Conservation (phyloP, 2,888 invertebrate genomes). For the Stratiomys singularior region DNA sequence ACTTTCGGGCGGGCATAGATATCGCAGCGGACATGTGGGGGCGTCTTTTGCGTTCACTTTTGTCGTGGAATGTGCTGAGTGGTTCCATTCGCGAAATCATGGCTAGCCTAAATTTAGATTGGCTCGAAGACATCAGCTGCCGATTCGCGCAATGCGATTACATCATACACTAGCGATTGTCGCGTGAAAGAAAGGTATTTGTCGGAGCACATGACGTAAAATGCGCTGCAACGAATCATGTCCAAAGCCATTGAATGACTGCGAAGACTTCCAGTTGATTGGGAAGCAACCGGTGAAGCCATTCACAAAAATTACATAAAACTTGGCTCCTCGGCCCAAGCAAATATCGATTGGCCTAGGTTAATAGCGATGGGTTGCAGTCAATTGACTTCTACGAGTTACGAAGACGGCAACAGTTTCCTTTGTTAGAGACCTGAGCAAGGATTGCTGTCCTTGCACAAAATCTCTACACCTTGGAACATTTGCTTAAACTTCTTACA, state of each 20-base stretch:
- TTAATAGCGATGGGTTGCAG: background rate
- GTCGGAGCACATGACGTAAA: no score
- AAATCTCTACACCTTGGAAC: no score
- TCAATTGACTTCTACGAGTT: background rate
- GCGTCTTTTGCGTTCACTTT: background rate
- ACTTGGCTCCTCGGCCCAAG: background rate
- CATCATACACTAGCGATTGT: background rate
- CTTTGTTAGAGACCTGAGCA: no score
- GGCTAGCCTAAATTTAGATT: slow-evolving; percentile 27
- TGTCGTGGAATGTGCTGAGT: background rate
- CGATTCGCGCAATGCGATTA: slow-evolving; percentile 3
- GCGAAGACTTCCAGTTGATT: no score
- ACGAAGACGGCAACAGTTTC: background rate
- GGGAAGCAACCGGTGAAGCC: no score
- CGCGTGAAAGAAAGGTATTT: no score
- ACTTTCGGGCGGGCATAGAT: no score
- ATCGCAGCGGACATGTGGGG: background rate
- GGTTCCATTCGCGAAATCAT: background rate
- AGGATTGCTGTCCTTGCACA: no score
- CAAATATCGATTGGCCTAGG: slow-evolving; percentile 9
- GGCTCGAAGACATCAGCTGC: background rate
- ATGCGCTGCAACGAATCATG: no score
- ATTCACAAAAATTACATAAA: slow-evolving; percentile 17
- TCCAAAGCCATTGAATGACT: no score
- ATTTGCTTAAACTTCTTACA: no score